Evolutionary conservation across 2,888 invertebrate genomes (phyloP), one percentile per base, ranked within the genome.

Genomic region (Carcina quercana): DNA sequence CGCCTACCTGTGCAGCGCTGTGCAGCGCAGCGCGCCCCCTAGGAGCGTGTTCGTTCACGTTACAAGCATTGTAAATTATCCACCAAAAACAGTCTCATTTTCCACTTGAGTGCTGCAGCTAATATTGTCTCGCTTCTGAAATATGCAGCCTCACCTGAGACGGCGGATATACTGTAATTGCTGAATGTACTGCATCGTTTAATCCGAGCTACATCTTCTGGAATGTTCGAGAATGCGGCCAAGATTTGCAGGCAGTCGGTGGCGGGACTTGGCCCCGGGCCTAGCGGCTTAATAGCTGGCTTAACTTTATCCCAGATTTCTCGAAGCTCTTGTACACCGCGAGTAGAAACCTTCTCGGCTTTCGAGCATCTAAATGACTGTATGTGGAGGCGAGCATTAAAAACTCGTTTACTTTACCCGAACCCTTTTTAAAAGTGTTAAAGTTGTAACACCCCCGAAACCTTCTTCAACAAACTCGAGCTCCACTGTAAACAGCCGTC

Each of bases 41-140:
- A 52, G 51, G 61, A 63, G 60, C 68, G 54, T 60, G 71, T 61
- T 65, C 68, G 58, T 58, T 53, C 62, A 60, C 72, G 69, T 71
- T 68, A 72, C 67, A 62, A 58, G 58, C 69, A 64, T 65, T 69
- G 69, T 80, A 78, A 79, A 78, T 79, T 76, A 76, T 64, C 55
- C 59, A 66, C 71, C 73, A 74, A 79, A 76, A 76, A 71, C 78
- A 70, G 76, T 74, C 71, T 74, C 72, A 67, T 78, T 79, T 87
- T 88, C 87, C 87, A 79, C 84, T 78, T 86, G 86, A 87, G 85
- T 79, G 85, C 86, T 66, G 69, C 69, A 67, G 70, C 78, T 80
- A 82, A 82, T 79, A 80, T 78, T 75, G 82, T 79, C 79, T 79
- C 73, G 65, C 61, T 62, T 53, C 62, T 75, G 59, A 80, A 76